Base-by-base conservation (phyloP, 2,113 vertebrate genomes). In the Climacteris rufus region DNA sequence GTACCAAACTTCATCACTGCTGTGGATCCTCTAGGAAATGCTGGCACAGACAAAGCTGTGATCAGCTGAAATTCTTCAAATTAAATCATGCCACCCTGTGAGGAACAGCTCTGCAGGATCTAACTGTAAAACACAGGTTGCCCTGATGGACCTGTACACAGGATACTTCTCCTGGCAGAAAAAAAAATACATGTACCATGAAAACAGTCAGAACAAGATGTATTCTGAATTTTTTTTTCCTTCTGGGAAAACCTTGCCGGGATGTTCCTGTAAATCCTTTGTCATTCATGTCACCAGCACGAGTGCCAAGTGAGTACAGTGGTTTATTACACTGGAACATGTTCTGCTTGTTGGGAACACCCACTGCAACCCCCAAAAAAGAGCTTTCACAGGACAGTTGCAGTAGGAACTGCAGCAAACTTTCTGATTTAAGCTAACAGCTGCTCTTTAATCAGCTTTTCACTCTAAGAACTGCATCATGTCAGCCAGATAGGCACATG, bases 401-500 rank as follows among this genome's bases (percentile, higher is more conserved):
- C 50, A 91, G 63, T 1, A 82, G 47, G 50, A 82, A 87, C 64
- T 37, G 11, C 53, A 81, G 75, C 42, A 87, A 93, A 82, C 68
- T 54, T 83, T 96, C 53, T 79, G 94, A 97, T 97, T 97, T 97
- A 64, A 97, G 94, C 93, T 74, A 90, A 88, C 97, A 98, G 96
- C 97, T 97, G 97, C 64, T 90, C 72, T 87, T 86, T 70, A 61
- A 95, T 92, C 47, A 89, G 90, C 12, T 79, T 84, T 56, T 86
- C 66, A 44, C n/a, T 93, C 27, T 21, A 90, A 93, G 85, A 83
- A 25, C 60, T 82, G 88, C 28, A 25, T 44, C 44, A 5, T 65
- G 28, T 83, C 89, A 74, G 76, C 64, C 60, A 63, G 6, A 86
- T 25, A 71, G 83, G 59, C 70, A 66, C 78, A 89, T 54, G 84